Evolutionary conservation across 53 echinoderm and acorn worm species (phyloP).

Genomic region (Pentamera pediparva): DNA sequence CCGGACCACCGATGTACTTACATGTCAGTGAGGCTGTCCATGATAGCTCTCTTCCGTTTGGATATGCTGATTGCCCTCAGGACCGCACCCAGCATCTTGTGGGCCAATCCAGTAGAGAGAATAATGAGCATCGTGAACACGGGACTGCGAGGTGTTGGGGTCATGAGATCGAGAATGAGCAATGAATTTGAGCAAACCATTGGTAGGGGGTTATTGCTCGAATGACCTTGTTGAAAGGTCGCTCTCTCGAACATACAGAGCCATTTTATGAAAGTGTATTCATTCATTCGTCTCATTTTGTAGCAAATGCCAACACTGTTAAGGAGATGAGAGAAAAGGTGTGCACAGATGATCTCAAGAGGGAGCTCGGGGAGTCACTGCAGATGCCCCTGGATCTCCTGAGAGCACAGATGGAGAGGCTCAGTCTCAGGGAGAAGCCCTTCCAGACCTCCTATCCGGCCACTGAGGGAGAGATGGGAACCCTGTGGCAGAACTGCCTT

Average conservation of each 20-base stretch:
- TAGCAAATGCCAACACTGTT: conserved; percentile 2
- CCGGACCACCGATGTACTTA: conserved; percentile 14
- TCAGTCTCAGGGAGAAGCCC: not conserved
- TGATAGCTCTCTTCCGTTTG: conserved; percentile 9
- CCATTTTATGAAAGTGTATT: no score
- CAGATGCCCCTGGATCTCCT: conserved; percentile 8
- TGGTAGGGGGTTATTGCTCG: no score
- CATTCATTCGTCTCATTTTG: no score
- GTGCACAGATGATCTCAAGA: not conserved
- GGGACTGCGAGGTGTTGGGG: conserved; percentile 19
- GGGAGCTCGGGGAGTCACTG: not conserved
- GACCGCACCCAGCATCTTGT: conserved; percentile 17
- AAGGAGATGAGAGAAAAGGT: conserved; percentile 8
- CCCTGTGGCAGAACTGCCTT: conserved; percentile 7
- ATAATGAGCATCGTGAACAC: conserved; percentile 14
- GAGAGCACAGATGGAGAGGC: not conserved
- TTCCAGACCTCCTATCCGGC: conserved; percentile 7
- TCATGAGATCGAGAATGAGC: not conserved
- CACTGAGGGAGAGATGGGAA: not conserved
- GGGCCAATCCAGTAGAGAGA: conserved; percentile 25
- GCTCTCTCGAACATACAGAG: no score
- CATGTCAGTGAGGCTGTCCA: not conserved
- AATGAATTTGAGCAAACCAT: not conserved
- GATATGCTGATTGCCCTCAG: not conserved
- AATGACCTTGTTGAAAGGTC: no score